Conservation (phyloP, 2,113 vertebrate genomes). For the Pterocles burchelli region DNA sequence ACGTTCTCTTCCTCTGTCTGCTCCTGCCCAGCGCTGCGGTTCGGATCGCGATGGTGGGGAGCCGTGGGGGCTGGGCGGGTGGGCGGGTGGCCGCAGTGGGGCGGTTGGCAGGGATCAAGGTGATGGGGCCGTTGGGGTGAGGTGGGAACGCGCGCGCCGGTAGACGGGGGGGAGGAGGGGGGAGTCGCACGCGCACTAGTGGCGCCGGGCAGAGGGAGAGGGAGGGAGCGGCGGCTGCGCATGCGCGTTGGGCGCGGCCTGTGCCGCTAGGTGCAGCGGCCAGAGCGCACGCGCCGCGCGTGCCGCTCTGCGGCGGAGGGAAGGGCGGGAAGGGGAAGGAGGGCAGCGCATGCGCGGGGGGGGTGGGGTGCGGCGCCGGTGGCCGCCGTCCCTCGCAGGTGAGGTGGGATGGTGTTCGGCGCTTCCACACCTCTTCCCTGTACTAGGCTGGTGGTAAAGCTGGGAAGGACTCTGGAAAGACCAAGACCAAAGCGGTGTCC, state of each 20-base stretch:
- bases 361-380: background rate
- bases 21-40: background rate
- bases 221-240: constrained; percentile 29
- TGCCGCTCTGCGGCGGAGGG: background rate
- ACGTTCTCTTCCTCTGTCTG: background rate
- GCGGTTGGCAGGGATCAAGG: background rate
- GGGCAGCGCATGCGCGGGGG: background rate
- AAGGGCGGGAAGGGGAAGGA: accelerated
- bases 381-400: background rate
- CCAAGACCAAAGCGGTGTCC: constrained; percentile 96
- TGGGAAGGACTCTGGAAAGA: constrained; percentile 96
- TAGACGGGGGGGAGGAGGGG: background rate
- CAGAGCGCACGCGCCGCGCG: background rate
- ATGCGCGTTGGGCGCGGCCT: background rate
- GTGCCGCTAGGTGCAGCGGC: background rate
- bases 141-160: background rate
- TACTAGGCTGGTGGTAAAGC: constrained; percentile 94
- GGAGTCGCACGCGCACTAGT: background rate
- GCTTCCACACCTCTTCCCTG: background rate
- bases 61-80: background rate
- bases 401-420: background rate
- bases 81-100: no score
- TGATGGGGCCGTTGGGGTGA: background rate
- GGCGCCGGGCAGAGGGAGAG: background rate
- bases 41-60: constrained; percentile 65